Evolutionary conservation across 2,797 vertebrate genomes (phyloP).

Genomic region (Alosa sapidissima): DNA sequence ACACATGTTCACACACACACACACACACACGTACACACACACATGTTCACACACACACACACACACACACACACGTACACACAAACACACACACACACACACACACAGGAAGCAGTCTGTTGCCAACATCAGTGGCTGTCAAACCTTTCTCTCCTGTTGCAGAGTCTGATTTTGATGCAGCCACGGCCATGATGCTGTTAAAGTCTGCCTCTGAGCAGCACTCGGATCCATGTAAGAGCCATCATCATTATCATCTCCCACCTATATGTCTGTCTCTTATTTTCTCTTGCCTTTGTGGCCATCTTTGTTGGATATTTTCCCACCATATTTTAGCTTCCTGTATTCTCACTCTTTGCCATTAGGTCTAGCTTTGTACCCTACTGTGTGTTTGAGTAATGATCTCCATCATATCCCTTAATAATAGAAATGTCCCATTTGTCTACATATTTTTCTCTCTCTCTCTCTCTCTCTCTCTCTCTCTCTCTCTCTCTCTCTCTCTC

Average conservation of each 20-base stretch:
- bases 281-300: neutral
- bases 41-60: constrained; percentile 28
- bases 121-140: constrained; percentile 65
- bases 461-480: too few relatives aligned
- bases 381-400: neutral
- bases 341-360: neutral
- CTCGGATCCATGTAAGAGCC: constrained; percentile 92
- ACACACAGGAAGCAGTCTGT: constrained; percentile 19
- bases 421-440: neutral
- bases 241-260: constrained; percentile 39
- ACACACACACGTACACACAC: constrained; percentile 29
- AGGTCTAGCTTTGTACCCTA: neutral
- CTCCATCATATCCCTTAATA: neutral
- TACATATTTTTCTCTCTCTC: neutral
- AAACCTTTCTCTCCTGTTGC: constrained; percentile 83
- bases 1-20: constrained; percentile 18
- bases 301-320: constrained; percentile 12
- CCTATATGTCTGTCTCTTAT: neutral
- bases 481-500: too few relatives aligned
- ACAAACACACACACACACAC: constrained; percentile 4
- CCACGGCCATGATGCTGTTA: constrained; percentile 99
- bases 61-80: constrained; percentile 26
- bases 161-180: constrained; percentile 99
- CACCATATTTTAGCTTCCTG: neutral
- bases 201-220: constrained; percentile 97